Evolutionary conservation across 2,113 vertebrate species (phyloP).

Genomic region (Corythaixoides concolor): DNA sequence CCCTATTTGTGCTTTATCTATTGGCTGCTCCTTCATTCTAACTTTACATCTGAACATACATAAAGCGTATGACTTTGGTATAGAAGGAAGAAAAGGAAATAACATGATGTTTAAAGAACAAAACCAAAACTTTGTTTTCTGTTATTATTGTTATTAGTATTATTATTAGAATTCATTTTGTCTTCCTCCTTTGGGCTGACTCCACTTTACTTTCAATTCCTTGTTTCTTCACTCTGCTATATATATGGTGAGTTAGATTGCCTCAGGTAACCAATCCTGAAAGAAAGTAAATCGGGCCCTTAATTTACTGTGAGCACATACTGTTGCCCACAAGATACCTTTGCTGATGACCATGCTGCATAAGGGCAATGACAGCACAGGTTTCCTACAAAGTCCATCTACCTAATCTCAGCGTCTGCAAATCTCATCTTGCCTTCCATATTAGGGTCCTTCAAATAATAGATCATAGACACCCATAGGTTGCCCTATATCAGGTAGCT

Average conservation of each 20-base stretch:
- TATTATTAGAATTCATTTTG: not conserved
- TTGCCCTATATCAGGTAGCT: not conserved
- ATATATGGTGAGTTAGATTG: not conserved
- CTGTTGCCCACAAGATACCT: not conserved
- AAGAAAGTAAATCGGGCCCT: not conserved
- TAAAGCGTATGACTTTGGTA: not conserved
- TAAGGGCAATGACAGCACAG: not conserved
- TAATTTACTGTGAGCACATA: not conserved
- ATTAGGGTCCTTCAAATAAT: not conserved
- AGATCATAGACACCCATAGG: not conserved
- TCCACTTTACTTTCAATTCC: not conserved
- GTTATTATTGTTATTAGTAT: not conserved
- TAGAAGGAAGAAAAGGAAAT: not conserved
- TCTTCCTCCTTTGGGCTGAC: not conserved
- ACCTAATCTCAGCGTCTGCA: not conserved
- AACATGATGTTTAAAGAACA: not conserved
- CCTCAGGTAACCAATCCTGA: not conserved
- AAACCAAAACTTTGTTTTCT: not conserved
- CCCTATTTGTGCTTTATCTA: not conserved
- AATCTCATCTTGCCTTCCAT: not conserved
- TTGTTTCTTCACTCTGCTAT: not conserved
- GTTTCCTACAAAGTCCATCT: not conserved
- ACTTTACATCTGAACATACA: not conserved
- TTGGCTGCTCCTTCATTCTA: not conserved
- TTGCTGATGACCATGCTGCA: not conserved